Conservation (phyloP, 2,888 invertebrate genomes). For the Leucania comma region DNA sequence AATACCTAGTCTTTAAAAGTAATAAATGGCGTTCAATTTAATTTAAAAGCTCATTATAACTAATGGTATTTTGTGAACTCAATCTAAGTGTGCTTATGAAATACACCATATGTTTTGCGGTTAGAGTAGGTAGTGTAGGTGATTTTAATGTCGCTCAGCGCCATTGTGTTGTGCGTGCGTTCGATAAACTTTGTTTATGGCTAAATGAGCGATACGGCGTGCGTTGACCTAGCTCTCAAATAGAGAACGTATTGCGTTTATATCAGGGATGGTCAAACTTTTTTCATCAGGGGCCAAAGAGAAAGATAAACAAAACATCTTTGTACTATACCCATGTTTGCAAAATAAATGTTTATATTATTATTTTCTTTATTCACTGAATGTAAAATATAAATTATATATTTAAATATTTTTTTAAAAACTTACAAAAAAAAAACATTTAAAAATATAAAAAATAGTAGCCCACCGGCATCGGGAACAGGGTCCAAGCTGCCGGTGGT, state of each 20-base stretch:
- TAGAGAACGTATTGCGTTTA: slow-evolving; percentile 73
- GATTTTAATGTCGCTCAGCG: slow-evolving; percentile 82
- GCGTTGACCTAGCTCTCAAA: slow-evolving; percentile 83
- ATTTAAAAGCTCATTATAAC: slow-evolving; percentile 1
- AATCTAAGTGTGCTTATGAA: slow-evolving; percentile 65
- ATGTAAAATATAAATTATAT: no score
- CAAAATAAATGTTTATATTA: no score
- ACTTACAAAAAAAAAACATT: no score
- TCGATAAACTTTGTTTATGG: slow-evolving; percentile 89
- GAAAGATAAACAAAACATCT: no score
- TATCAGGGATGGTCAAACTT: slow-evolving; percentile 60
- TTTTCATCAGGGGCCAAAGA: no score
- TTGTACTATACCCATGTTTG: no score
- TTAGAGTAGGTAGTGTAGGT: slow-evolving; percentile 73
- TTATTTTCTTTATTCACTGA: no score
- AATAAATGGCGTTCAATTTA: background rate
- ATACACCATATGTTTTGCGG: slow-evolving; percentile 69
- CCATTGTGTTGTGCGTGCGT: slow-evolving; percentile 83
- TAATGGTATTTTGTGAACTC: slow-evolving; percentile 29
- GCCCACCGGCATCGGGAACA: no score
- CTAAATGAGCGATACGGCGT: slow-evolving; percentile 86
- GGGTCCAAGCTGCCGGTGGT: no score
- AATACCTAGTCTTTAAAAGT: background rate
- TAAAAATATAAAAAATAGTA: no score
- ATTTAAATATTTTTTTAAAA: no score